Evolutionary conservation across 2,113 vertebrate species (phyloP).

Genomic region (Silurus asotus): DNA sequence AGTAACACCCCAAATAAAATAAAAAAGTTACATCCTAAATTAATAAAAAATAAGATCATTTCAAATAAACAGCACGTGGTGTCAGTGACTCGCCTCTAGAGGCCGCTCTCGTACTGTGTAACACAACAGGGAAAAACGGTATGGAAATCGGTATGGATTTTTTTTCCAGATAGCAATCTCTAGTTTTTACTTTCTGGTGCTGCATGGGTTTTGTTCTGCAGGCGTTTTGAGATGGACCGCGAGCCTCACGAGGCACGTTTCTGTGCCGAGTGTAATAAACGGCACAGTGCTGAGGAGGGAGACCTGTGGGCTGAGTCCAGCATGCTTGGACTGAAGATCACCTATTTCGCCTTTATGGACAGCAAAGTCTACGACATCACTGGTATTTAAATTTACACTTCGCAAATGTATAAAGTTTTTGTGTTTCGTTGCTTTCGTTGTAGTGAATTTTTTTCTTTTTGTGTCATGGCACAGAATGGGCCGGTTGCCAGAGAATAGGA

Average conservation of each 20-base stretch:
- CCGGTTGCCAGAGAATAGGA: constrained; percentile 88
- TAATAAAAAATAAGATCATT: no score
- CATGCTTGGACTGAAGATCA: constrained; percentile 91
- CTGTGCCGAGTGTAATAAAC: constrained; percentile 83
- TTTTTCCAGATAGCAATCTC: not conserved
- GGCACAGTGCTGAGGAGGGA: constrained; percentile 88
- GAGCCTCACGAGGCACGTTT: constrained; percentile 83
- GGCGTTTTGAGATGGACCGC: constrained; percentile 92
- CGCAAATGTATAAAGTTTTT: not conserved
- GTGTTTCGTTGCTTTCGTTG: not conserved
- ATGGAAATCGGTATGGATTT: no score
- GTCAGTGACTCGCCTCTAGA: no score
- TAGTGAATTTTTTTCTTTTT: constrained; percentile 4
- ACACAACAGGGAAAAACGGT: no score
- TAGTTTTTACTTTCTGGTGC: not conserved
- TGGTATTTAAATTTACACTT: constrained; percentile 67
- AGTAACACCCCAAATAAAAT: no score
- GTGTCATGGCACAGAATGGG: constrained; percentile 81
- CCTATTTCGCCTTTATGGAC: constrained; percentile 92
- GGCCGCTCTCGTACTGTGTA: no score
- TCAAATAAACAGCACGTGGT: no score
- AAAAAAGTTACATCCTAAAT: no score
- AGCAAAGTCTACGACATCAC: constrained; percentile 93
- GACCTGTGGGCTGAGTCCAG: constrained; percentile 96
- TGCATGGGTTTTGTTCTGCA: constrained; percentile 51